Base-by-base conservation (phyloP, 2,797 vertebrate species). In the Rallus crepitans region DNA sequence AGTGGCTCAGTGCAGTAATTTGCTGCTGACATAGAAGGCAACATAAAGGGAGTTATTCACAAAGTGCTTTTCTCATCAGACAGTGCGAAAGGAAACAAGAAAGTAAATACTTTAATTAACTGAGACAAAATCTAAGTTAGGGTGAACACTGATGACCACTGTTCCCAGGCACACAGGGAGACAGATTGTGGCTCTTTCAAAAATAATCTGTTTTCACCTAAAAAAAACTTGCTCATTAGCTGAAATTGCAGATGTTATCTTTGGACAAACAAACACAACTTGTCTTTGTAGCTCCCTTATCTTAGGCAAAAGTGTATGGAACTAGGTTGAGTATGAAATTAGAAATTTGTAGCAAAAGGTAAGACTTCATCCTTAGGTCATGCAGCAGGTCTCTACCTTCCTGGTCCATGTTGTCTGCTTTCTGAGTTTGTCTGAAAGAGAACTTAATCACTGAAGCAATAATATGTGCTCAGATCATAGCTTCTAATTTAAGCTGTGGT, bases 181-280 rank as follows among this genome's bases (percentile, higher is more conserved):
- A 56, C 14, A 69, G 48, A 56, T 53, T 59, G 59, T 61, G 28
- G 3, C 21, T 93, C 23, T 93, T 92, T 86, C 59, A 91, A 86
- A 94, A 91, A 61, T 31, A 45, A 39, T n/a, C 17, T 63, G 2
- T 39, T 91, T 80, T 39, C 40, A 70, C 3, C 5, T 40, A 23
- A 78, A 40, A 47, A 53, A 87, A 3, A 1, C 21, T 70, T 57
- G 56, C 79, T 90, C 83, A 56, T 89, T 90, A 91, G 47, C 25
- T 91, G 60, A 76, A 80, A 75, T 93, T 93, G 73, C 23, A 91
- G 70, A 90, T 88, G 59, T 21, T 88, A 91, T 94, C 91, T 72
- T 83, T 27, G 89, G 66, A 53, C n/a, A 92, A 91, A 57, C 24
- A 87, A 42, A 57, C 14, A 56, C 17, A 75, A 59, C 71, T 93